Conservation (phyloP, 2,797 vertebrate species). For the Acanthurus lineatus region DNA sequence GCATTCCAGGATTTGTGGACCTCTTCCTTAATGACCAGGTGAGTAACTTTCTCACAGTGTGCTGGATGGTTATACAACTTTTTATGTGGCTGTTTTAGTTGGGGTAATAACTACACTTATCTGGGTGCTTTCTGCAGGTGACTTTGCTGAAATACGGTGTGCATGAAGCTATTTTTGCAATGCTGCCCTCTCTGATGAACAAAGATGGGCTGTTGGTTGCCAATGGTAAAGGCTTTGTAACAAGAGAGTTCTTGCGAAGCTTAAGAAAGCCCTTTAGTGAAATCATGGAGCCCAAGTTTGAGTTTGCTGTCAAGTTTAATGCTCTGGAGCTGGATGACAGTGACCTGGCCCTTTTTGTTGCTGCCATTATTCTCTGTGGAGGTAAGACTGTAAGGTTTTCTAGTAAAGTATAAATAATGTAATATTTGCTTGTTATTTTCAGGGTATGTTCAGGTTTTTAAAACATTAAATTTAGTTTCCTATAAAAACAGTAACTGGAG, state of each 20-base stretch:
- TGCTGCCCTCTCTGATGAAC: slow-evolving; percentile 99
- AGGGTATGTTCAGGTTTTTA: background rate
- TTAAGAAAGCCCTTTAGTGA: slow-evolving; percentile 96
- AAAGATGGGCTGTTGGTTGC: slow-evolving; percentile 98
- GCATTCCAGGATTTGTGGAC: slow-evolving; percentile 95
- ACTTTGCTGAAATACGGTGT: slow-evolving; percentile 98
- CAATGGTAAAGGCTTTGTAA: slow-evolving; percentile 96
- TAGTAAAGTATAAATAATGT: background rate
- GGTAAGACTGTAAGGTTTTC: slow-evolving; percentile 83
- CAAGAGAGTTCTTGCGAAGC: slow-evolving; percentile 96
- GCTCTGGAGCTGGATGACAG: slow-evolving; percentile 98
- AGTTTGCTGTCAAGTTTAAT: slow-evolving; percentile 99
- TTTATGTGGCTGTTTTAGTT: background rate
- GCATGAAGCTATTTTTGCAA: slow-evolving; percentile 98
- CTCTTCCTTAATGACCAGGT: slow-evolving; percentile 98
- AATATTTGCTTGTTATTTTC: background rate
- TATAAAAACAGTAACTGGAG: background rate
- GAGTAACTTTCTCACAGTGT: background rate
- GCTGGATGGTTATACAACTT: background rate
- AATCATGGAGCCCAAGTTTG: slow-evolving; percentile 99
- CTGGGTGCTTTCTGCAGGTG: slow-evolving; percentile 81
- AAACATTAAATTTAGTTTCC: background rate
- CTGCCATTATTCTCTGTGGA: slow-evolving; percentile 98
- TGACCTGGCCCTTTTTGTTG: slow-evolving; percentile 97
- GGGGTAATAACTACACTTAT: background rate